Base-by-base conservation (phyloP, 1,140 invertebrate species). In the Leptonema lineaticorne region DNA sequence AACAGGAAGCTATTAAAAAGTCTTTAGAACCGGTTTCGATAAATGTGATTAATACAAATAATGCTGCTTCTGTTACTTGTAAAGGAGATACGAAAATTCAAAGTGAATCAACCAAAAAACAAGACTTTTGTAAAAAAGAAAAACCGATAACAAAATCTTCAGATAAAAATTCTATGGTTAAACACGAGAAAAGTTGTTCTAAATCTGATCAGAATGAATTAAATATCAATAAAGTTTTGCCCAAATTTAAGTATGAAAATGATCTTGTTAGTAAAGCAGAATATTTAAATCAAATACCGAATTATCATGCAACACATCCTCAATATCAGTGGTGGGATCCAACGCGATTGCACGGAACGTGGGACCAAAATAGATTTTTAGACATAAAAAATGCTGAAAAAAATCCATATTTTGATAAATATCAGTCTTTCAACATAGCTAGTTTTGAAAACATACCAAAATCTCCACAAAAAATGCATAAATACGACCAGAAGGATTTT, bases 291-390 rank as follows among this genome's bases (percentile, higher is more conserved):
- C 83, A 86, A 69, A 82, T 86, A 63, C 83, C 84, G 0, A 86
- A 86, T 71, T 87, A 86, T 68, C 84, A 86, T 69, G 82, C 85
- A 11, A 78, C 84, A 0, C 85, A 79, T 76, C 76, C 82, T 0
- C 85, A 88, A 70, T 88, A 87, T 64, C 83, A 84, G 74, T 87
- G 86, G 80, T 88, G 86, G 86, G 85, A 88, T 65, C 78, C 76
- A 2, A 79, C 84, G 29, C 69, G 79, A 14, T 64, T 81, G n/a
- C 79, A 79, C 57, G 75, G 76, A 24, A 78, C 79, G 0, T 83
- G 81, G 81, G 81, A 83, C 27, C 81, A 78, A 48, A 82, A 79
- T 63, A 74, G 81, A 58, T 80, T 80, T 69, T 72, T 82, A 9
- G 79, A 83, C 46, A 77, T 82, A 70, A 79, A 81, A 68, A 81